Evolutionary conservation across 2,888 invertebrate genomes (phyloP), one percentile per base, ranked within the genome.

Genomic region (Gibbula magus): DNA sequence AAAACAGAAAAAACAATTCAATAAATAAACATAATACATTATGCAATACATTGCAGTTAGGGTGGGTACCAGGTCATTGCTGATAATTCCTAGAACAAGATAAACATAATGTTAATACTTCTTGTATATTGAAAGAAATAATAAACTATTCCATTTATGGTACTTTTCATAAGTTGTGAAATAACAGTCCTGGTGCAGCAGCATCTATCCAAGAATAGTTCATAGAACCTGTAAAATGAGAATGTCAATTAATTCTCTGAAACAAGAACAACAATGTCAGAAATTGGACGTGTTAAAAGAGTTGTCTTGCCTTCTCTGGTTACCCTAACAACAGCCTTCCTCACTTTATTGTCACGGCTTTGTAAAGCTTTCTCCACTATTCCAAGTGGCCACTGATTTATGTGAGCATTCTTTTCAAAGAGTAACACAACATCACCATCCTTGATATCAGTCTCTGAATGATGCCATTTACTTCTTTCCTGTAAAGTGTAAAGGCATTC

Each of bases 381-480:
- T 25, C 76, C 81, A 18, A 78, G 51, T 29, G 83, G 81, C 81
- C 83, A 82, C n/a, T 77, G 54, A 53, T 77, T 80, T 67, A 80
- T 75, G 35, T 54, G 13, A 54, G 45, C 20, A 16, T 80, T 75
- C 32, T 73, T 79, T 7, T 83, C 79, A 25, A 45, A 73, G 3
- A 81, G 45, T 61, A 83, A 39, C 25, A 81, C 79, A 29, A 83
- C 52, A 77, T 81, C 79, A 22, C 81, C 81, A 61, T 20, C 35
- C 25, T 22, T 18, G n/a, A 81, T 4, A 45, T 83, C 74, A 35
- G 52, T 53, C 52, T 74, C 20, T 18, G 53, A 32, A 8, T 67
- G 20, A 20, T 74, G 35, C 83, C 83, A 83, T 73, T 83, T 83
- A n/a, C 79, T 35, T 66, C 83, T 61, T 16, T 51, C 18, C 53